Conservation (phyloP, 2,888 invertebrate species). For the Callosobruchus maculatus region DNA sequence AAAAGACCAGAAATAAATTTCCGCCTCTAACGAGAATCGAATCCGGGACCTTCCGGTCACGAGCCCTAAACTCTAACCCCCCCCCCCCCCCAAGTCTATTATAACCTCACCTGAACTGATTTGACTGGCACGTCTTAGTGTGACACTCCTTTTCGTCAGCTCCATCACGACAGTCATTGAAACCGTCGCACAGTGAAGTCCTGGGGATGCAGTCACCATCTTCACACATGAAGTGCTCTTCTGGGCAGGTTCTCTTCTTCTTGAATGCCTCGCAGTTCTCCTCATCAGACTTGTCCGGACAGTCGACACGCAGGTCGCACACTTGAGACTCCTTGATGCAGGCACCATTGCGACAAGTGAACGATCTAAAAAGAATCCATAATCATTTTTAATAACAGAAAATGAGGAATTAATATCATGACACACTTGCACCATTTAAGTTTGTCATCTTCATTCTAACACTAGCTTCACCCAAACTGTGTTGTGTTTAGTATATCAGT, state of each 20-base stretch:
- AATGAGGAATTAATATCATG: no score
- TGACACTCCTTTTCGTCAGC: conserved; percentile 51
- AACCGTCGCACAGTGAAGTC: conserved; percentile 52
- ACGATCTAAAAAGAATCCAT: background rate
- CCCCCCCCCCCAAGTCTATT: no score
- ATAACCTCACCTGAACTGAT: conserved; percentile 46
- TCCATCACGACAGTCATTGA: conserved; percentile 50
- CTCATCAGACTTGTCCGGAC: conserved; percentile 59
- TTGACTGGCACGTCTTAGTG: conserved; percentile 32
- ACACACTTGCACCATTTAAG: no score
- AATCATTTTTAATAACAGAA: no score
- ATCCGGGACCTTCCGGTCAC: no score
- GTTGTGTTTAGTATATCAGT: no score
- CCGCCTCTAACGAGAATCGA: no score
- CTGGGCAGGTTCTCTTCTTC: conserved; percentile 41
- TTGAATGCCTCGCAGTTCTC: conserved; percentile 46
- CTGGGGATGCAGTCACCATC: conserved; percentile 53
- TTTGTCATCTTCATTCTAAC: no score
- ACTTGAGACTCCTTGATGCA: conserved; percentile 36
- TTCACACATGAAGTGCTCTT: conserved; percentile 51
- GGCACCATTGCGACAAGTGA: conserved; percentile 54
- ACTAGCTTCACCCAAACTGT: no score
- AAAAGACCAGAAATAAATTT: no score
- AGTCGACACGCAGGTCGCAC: conserved; percentile 56
- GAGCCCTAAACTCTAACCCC: no score